phyloP scores from a whole-genome alignment of 1,140 invertebrate genomes.

The Sweltsa coloradensis region DNA sequence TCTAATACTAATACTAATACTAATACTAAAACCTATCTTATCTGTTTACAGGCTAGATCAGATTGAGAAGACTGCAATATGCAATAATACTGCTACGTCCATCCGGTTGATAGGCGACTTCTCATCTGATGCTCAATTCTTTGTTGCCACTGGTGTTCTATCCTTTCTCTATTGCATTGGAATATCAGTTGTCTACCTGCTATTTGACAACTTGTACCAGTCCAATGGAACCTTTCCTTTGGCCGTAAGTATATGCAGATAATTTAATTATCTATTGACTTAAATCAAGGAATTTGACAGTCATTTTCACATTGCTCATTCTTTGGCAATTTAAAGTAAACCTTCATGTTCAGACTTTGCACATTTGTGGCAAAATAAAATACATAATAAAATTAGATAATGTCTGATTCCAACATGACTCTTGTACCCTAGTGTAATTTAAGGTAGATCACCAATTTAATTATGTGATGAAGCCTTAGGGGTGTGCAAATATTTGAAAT shows the following conservation, averaged over 20 bases:
- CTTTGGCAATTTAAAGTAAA: too few relatives aligned
- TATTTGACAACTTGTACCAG: slow-evolving; percentile 44
- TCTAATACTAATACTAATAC: neutral
- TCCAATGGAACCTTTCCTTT: slow-evolving; percentile 35
- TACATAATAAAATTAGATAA: too few relatives aligned
- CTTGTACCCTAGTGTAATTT: too few relatives aligned
- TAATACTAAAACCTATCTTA: neutral
- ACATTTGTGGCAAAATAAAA: too few relatives aligned
- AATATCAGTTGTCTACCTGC: slow-evolving; percentile 42
- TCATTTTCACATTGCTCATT: too few relatives aligned
- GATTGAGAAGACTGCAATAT: neutral
- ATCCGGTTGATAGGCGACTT: slow-evolving; percentile 32
- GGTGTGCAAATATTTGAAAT: too few relatives aligned
- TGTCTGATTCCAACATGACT: too few relatives aligned
- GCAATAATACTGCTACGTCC: neutral
- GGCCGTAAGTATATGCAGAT: slow-evolving; percentile 25
- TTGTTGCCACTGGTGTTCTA: slow-evolving; percentile 54
- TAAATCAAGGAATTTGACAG: too few relatives aligned
- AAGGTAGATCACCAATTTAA: too few relatives aligned
- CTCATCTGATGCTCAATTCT: slow-evolving; percentile 49
- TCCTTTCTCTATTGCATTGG: slow-evolving; percentile 47
- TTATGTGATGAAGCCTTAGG: too few relatives aligned
- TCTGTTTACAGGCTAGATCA: slow-evolving; percentile 16
- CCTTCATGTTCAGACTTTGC: too few relatives aligned
- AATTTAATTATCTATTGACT: too few relatives aligned